These are phyloP conservation scores for Enteromius radiatus DNA, from an alignment of 2,797 vertebrate species.

Conservation along the genomic window DNA sequence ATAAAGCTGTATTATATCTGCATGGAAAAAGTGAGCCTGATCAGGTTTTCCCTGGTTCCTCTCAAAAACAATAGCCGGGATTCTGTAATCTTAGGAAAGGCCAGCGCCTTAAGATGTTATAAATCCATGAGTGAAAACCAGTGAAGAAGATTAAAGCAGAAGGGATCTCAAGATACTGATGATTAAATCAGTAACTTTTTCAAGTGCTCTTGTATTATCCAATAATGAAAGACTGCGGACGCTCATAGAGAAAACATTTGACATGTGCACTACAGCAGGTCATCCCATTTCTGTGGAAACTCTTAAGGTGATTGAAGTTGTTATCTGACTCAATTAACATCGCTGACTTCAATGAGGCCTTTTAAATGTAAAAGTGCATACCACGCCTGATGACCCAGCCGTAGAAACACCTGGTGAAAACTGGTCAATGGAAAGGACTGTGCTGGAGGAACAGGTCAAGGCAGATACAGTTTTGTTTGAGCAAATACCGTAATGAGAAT, in stretches of 20 bases:
- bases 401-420: conserved; percentile 17
- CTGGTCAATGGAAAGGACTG: conserved; percentile 14
- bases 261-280: neutral
- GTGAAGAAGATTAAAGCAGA: conserved; percentile 15
- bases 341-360: neutral
- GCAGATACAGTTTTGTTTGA: neutral
- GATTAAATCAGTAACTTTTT: conserved; percentile 1
- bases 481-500: conserved; percentile 7
- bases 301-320: neutral
- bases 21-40: conserved; percentile 53
- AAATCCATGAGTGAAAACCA: conserved; percentile 32
- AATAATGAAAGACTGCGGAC: neutral
- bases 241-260: neutral
- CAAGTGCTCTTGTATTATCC: neutral
- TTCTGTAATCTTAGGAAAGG: conserved; percentile 63
- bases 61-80: conserved; percentile 64
- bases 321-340: conserved; percentile 5
- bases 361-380: neutral
- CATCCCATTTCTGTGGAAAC: neutral
- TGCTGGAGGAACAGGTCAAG: conserved; percentile 24
- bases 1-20: conserved; percentile 19
- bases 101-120: conserved; percentile 7
- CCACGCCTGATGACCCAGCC: conserved; percentile 12
- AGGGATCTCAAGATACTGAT: neutral
- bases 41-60: conserved; percentile 65